These are phyloP conservation scores for Diarsia dahlii DNA, from an alignment of 2,888 invertebrate genomes.

Conservation along the genomic window DNA sequence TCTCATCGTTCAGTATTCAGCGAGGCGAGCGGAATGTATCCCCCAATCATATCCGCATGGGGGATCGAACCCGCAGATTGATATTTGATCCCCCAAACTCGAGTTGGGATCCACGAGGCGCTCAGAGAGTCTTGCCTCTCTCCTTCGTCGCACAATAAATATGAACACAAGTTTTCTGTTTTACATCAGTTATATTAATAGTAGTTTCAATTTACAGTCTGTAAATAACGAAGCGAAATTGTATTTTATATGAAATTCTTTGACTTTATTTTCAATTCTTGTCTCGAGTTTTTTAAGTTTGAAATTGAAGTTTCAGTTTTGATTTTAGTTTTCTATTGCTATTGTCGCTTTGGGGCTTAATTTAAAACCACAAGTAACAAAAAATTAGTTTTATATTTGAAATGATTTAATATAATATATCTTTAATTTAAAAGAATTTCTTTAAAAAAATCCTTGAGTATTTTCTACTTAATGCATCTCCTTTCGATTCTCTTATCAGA, in stretches of 20 bases:
- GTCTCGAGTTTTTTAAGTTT: conserved; percentile 2
- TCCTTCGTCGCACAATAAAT: conserved; percentile 53
- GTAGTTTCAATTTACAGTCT: conserved; percentile 51
- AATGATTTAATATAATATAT: no score
- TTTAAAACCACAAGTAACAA: neutral
- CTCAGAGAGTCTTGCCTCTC: conserved; percentile 46
- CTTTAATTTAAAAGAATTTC: neutral
- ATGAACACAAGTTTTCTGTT: conserved; percentile 56
- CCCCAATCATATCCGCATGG: conserved; percentile 74
- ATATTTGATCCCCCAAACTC: conserved; percentile 87
- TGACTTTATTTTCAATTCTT: conserved; percentile 17
- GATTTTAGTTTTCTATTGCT: neutral
- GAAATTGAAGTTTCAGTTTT: conserved; percentile 3
- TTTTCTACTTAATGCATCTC: no score
- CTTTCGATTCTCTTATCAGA: no score
- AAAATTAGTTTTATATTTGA: no score
- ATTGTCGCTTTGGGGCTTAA: neutral
- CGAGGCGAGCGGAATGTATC: conserved; percentile 66
- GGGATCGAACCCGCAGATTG: conserved; percentile 83
- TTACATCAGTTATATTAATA: conserved; percentile 55
- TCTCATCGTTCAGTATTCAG: conserved; percentile 69
- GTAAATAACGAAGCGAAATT: conserved; percentile 45
- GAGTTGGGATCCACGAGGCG: conserved; percentile 64
- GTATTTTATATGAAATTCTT: conserved; percentile 24
- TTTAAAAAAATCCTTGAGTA: no score